Evolutionary conservation across 1,140 invertebrate genomes (phyloP), one percentile per base, ranked within the genome.

Genomic region (Xylocopa sonorina): DNA sequence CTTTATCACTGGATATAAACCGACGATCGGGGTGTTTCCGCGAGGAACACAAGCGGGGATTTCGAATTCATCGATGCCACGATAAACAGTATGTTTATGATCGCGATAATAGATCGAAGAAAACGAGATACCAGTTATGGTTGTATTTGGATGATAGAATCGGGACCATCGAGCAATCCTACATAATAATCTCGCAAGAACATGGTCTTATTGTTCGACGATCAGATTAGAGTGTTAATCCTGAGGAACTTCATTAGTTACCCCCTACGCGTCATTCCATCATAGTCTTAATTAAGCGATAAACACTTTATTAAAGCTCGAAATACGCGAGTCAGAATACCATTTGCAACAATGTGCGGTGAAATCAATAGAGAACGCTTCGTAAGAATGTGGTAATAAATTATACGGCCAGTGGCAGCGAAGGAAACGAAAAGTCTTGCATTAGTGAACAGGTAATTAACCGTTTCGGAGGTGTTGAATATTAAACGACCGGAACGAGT

Each of bases 1-100:
- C 81, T 85, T 82, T 85, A 85, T 84, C 77, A 75, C 41, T 21
- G 69, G 63, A 85, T n/a, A 85, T 85, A 84, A 85, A 84, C 62
- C 82, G 73, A 74, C 64, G 57, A 75, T 24, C 34, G 21, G 14
- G 16, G 21, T 24, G 29, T 46, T 60, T 38, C 24, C 58, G 74
- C 55, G 76, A 83, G 71, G 80, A 74, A 18, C 21, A 29, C 38
- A 48, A 50, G 43, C 38, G 38, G 38, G 32, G 53, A 51, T 68
- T 72, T 76, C 48, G 38, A 75, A 73, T 85, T 85, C 77, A 81
- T 85, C 38, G 76, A 12, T 16, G 18, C 18, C n/a, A 24, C 24
- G 29, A 5, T 9, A 18, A 46, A 27, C 46, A 9, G 43, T 24
- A n/a, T 14, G 32, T 14, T 18, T n/a, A 24, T 12, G 9, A 16